Percentiles rank a stretch among this genome's conserved stretches.
Conservation (phyloP, 2,113 vertebrate species). For the Notothenia coriiceps region DNA sequence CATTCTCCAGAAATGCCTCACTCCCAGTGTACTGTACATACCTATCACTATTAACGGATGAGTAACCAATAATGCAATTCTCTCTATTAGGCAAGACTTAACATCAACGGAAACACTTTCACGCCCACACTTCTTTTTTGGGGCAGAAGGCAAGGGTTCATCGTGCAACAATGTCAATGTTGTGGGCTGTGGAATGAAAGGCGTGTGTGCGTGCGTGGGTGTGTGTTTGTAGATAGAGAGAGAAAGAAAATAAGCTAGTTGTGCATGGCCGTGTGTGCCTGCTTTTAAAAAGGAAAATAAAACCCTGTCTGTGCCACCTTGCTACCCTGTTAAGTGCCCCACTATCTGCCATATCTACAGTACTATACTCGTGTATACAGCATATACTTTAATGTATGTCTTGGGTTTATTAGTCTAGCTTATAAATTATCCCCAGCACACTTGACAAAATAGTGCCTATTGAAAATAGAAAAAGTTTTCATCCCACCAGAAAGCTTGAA, state of each 20-base stretch:
- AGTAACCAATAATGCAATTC: background rate
- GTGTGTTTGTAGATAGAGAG: background rate
- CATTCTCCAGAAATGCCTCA: conserved; percentile 31
- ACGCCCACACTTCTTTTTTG: background rate
- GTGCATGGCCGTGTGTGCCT: background rate
- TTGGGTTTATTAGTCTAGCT: background rate
- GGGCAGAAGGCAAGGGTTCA: background rate
- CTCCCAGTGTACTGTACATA: background rate
- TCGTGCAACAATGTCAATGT: background rate
- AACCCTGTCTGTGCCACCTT: too few species aligned
- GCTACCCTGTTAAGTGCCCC: too few species aligned
- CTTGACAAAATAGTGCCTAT: too few species aligned
- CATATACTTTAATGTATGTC: too few species aligned
- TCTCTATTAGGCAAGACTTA: background rate
- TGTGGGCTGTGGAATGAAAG: background rate
- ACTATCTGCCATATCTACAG: too few species aligned
- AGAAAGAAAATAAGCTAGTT: background rate
- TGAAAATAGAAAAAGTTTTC: too few species aligned
- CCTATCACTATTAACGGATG: background rate
- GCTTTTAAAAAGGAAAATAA: background rate
- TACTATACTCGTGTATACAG: background rate
- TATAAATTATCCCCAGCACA: background rate
- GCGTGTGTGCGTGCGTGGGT: background rate
- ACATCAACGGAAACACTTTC: background rate
- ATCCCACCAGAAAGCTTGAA: too few species aligned